phyloP scores from a whole-genome alignment of 2,888 invertebrate genomes.

The Drosophila melanocephala region DNA sequence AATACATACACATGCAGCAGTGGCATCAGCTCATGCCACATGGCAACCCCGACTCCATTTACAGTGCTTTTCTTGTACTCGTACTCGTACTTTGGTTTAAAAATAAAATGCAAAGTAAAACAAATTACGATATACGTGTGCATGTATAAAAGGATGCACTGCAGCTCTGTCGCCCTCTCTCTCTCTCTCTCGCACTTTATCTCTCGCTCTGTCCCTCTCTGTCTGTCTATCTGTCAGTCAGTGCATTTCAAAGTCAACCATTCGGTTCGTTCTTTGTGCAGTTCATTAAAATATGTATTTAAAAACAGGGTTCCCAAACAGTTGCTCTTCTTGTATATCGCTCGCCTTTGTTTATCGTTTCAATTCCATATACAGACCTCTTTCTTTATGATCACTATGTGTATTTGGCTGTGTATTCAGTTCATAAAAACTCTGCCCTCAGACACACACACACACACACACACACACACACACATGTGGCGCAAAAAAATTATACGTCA shows the following conservation, averaged over 20 bases:
- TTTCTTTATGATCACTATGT: conserved; percentile 47
- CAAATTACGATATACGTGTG: conserved; percentile 46
- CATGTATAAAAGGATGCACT: conserved; percentile 73
- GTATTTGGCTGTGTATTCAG: conserved; percentile 14
- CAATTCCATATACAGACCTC: conserved; percentile 42
- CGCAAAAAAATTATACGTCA: conserved; percentile 18
- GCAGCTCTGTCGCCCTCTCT: conserved; percentile 3
- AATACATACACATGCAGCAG: conserved; percentile 17
- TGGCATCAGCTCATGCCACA: conserved; percentile 41
- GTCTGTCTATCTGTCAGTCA: conserved; percentile 21
- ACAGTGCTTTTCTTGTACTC: conserved; percentile 24
- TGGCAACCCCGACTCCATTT: conserved; percentile 39
- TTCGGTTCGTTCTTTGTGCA: conserved; percentile 39
- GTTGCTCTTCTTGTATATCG: conserved; percentile 67
- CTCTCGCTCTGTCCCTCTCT: neutral
- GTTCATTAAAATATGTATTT: conserved; percentile 73
- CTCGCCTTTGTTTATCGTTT: conserved; percentile 72
- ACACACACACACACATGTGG: conserved; percentile 34
- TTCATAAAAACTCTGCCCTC: conserved; percentile 16
- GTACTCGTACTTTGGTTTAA: conserved; percentile 57
- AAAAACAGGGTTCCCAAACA: conserved; percentile 36
- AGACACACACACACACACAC: conserved; percentile 1
- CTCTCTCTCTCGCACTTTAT: neutral
- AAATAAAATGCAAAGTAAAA: conserved; percentile 73
- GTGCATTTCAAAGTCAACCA: conserved; percentile 66